Conservation (phyloP, 1,140 invertebrate species). For the Anastatus disparis region DNA sequence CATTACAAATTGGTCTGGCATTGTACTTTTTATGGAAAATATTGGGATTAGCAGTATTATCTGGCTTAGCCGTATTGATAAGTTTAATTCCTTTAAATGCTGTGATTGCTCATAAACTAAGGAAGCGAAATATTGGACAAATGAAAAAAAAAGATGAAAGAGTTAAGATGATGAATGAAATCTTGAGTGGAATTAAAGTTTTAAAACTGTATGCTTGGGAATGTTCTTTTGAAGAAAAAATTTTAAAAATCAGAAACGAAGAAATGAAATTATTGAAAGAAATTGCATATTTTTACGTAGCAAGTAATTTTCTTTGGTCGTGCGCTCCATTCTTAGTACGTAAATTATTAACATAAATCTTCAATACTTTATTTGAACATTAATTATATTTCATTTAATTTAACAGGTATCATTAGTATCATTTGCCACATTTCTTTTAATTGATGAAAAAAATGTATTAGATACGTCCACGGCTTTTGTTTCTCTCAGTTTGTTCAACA, state of each 20-base stretch:
- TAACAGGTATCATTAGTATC: constrained; percentile 87
- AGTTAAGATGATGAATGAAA: constrained; percentile 95
- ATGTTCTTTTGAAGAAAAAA: constrained; percentile 86
- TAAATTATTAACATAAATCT: constrained; percentile 40
- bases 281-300: constrained; percentile 88
- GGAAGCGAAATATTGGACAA: constrained; percentile 84
- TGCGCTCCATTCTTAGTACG: constrained; percentile 95
- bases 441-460: constrained; percentile 82
- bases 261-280: constrained; percentile 86
- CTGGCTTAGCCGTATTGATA: constrained; percentile 92
- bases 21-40: constrained; percentile 91
- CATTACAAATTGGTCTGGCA: constrained; percentile 88
- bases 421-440: constrained; percentile 90
- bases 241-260: constrained; percentile 84
- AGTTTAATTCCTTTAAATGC: constrained; percentile 92
- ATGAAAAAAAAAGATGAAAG: constrained; percentile 93
- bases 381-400: constrained; percentile 30
- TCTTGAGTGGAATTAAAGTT: constrained; percentile 94
- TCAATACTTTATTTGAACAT: constrained; percentile 13
- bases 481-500: constrained; percentile 96
- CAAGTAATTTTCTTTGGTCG: constrained; percentile 93
- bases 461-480: constrained; percentile 95
- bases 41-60: constrained; percentile 85
- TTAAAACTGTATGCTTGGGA: constrained; percentile 93
- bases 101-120: constrained; percentile 85